These are phyloP conservation scores for Ciona savignyi DNA, from an alignment of 23 tunicate species.

Conservation along the genomic window DNA sequence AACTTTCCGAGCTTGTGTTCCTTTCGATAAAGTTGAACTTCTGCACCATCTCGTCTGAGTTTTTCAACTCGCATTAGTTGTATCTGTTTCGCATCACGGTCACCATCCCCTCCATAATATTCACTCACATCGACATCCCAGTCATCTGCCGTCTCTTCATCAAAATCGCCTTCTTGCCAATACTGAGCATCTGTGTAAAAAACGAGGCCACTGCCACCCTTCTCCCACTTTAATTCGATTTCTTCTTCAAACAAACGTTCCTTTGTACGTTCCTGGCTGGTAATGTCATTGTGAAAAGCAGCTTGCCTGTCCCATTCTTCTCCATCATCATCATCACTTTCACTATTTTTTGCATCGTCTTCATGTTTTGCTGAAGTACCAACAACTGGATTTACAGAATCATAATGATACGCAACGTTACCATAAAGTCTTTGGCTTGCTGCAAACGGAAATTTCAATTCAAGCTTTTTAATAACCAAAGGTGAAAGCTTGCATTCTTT, in stretches of 20 bases:
- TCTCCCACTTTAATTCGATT: slow-evolving; percentile 94
- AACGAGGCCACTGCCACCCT: slow-evolving; percentile 95
- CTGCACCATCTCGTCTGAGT: slow-evolving; percentile 19
- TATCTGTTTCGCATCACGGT: slow-evolving; percentile 72
- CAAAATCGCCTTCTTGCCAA: slow-evolving; percentile 88
- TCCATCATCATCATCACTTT: slow-evolving; percentile 46
- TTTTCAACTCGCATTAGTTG: slow-evolving; percentile 16
- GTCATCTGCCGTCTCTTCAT: too few relatives aligned
- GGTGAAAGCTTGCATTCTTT: slow-evolving; percentile 45
- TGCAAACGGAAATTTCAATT: slow-evolving; percentile 29
- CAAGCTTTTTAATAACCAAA: slow-evolving; percentile 61
- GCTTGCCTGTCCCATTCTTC: slow-evolving; percentile 87
- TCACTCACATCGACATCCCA: slow-evolving; percentile 83
- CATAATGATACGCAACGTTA: slow-evolving; percentile 63
- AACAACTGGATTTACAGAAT: too few relatives aligned
- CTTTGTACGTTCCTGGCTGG: slow-evolving; percentile 63
- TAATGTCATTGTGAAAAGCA: slow-evolving; percentile 70
- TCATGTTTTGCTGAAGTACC: too few relatives aligned
- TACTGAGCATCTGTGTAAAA: slow-evolving; percentile 97
- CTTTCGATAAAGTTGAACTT: neutral
- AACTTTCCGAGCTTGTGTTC: neutral
- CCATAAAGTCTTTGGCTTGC: slow-evolving; percentile 62
- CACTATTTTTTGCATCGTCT: neutral
- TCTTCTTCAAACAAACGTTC: slow-evolving; percentile 90
- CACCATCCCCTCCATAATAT: slow-evolving; percentile 74